Evolutionary conservation across 2,797 vertebrate genomes (phyloP).

Genomic region (Oreochromis mossambicus): DNA sequence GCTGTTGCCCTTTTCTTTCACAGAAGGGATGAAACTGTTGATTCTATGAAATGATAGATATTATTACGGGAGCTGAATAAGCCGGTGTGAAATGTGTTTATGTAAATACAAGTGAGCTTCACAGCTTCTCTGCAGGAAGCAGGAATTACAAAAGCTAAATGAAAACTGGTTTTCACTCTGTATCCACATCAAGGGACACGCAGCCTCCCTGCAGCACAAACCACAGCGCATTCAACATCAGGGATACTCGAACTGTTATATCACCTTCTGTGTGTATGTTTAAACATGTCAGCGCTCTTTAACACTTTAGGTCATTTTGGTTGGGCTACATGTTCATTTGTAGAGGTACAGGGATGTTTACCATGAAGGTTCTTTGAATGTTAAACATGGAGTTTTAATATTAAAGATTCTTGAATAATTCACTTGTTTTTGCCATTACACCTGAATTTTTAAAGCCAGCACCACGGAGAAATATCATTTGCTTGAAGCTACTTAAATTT

Average conservation of each 20-base stretch:
- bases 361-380: background rate
- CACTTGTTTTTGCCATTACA: background rate
- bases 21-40: conserved; percentile 46
- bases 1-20: conserved; percentile 1
- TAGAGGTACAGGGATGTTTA: background rate
- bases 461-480: background rate
- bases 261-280: background rate
- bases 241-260: background rate
- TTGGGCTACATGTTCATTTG: background rate
- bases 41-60: conserved; percentile 61
- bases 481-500: background rate
- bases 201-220: background rate
- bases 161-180: conserved; percentile 3
- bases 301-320: background rate
- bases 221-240: background rate
- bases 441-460: background rate
- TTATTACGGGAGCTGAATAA: conserved; percentile 65
- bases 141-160: background rate
- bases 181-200: conserved; percentile 3
- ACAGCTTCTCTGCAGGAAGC: background rate
- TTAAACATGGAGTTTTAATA: background rate
- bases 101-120: conserved; percentile 33
- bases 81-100: conserved; percentile 65
- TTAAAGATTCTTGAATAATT: conserved; percentile 1
- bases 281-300: background rate